A percentile compares a stretch with the other conserved stretches of the same genome.
Evolutionary conservation across 2,888 invertebrate species (phyloP).

Genomic region (Emesis castigata): DNA sequence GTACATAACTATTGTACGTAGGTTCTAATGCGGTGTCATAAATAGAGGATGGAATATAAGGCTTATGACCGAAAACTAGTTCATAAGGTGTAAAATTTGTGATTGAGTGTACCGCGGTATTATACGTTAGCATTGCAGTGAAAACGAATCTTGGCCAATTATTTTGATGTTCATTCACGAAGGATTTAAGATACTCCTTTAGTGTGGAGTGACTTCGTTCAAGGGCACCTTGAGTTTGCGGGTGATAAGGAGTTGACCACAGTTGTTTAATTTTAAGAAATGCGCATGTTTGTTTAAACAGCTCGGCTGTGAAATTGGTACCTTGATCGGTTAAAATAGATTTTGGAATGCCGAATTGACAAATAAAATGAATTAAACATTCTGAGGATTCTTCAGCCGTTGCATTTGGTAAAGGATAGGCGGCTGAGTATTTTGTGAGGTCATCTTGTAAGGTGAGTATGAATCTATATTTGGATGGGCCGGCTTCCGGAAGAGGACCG

Average conservation of each 20-base stretch:
- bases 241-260: not conserved
- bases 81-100: not conserved
- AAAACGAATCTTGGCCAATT: no score
- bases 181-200: conserved; percentile 11
- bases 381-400: not conserved
- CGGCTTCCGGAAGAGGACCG: not conserved
- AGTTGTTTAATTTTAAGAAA: conserved; percentile 7
- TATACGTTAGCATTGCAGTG: no score
- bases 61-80: conserved; percentile 7
- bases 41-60: not conserved
- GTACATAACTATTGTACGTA: no score
- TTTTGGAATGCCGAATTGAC: not conserved
- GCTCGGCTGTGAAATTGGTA: not conserved
- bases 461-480: not conserved
- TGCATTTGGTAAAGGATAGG: not conserved
- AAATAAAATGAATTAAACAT: not conserved
- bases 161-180: not conserved
- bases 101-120: no score
- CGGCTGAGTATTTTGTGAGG: not conserved
- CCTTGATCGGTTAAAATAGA: not conserved
- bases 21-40: no score
- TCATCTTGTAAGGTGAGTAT: conserved; percentile 1
- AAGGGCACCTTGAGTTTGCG: not conserved
- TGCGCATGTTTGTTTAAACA: not conserved
- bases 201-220: not conserved